A percentile compares a stretch with the other conserved stretches of the same genome.
Evolutionary conservation across 1,140 invertebrate species (phyloP).

Genomic region (Heliconius nattereri): DNA sequence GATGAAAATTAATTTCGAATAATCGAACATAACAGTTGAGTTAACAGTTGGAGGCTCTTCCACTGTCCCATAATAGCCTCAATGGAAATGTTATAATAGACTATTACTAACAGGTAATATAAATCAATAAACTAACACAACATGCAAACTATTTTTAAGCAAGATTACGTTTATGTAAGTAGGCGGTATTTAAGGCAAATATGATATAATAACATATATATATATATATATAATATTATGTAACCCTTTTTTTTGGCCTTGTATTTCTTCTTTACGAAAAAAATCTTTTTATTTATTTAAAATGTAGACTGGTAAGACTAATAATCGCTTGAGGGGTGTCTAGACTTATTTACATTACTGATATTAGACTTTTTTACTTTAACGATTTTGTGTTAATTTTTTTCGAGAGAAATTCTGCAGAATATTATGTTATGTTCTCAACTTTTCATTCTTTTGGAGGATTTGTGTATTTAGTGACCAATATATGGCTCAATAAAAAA

Average conservation of each 20-base stretch:
- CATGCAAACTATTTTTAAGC: neutral
- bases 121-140: slow-evolving; percentile 3
- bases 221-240: too few species aligned
- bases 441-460: too few species aligned
- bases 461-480: too few species aligned
- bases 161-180: neutral
- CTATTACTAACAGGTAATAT: neutral
- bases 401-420: too few species aligned
- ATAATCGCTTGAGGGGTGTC: neutral
- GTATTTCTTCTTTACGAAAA: too few species aligned
- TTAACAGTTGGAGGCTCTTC: neutral
- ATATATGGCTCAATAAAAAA: too few species aligned
- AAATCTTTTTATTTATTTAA: neutral
- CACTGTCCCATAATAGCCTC: neutral
- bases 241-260: neutral
- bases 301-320: neutral
- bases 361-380: neutral
- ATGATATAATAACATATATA: neutral
- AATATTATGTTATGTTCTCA: too few species aligned
- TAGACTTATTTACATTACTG: neutral
- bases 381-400: too few species aligned
- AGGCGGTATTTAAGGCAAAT: neutral
- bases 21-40: neutral
- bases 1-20: neutral
- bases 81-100: neutral